Conservation (phyloP, 2,797 vertebrate species). For the Esox masquinongy region DNA sequence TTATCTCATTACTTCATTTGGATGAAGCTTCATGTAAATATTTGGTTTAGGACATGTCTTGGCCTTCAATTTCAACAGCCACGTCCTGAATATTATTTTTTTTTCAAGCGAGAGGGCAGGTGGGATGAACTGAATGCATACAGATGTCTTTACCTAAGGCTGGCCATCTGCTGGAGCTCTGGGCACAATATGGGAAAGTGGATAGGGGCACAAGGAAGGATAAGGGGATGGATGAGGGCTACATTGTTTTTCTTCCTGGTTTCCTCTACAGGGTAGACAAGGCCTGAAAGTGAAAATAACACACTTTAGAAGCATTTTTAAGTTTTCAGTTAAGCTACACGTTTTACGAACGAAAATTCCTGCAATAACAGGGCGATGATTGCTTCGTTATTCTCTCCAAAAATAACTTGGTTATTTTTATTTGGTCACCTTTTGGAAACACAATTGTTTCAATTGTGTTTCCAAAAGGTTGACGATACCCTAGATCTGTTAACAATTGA, state of each 20-base stretch:
- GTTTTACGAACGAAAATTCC: too few species aligned
- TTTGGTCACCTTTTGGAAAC: too few species aligned
- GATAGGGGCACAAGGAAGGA: slow-evolving; percentile 4
- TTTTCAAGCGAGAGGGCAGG: neutral
- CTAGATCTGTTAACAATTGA: too few species aligned
- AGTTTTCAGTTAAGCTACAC: too few species aligned
- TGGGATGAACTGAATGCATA: slow-evolving; percentile 3
- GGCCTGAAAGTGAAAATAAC: too few species aligned
- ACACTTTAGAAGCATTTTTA: too few species aligned
- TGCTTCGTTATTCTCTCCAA: too few species aligned
- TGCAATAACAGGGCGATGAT: neutral
- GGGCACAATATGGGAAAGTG: neutral
- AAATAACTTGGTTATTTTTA: too few species aligned
- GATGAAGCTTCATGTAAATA: slow-evolving; percentile 1
- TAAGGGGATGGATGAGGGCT: slow-evolving; percentile 13
- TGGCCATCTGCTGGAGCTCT: slow-evolving; percentile 50
- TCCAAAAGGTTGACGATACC: too few species aligned
- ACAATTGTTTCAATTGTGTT: too few species aligned
- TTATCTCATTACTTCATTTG: neutral
- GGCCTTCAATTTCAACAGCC: neutral
- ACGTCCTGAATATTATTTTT: neutral
- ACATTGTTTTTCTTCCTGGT: slow-evolving; percentile 15
- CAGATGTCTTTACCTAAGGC: slow-evolving; percentile 46
- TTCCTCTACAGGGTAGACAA: neutral
- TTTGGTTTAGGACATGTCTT: neutral